Percentiles rank a stretch among this genome's conserved stretches.
Evolutionary conservation across 2,888 invertebrate species (phyloP).

Genomic region (Danaus chrysippus): DNA sequence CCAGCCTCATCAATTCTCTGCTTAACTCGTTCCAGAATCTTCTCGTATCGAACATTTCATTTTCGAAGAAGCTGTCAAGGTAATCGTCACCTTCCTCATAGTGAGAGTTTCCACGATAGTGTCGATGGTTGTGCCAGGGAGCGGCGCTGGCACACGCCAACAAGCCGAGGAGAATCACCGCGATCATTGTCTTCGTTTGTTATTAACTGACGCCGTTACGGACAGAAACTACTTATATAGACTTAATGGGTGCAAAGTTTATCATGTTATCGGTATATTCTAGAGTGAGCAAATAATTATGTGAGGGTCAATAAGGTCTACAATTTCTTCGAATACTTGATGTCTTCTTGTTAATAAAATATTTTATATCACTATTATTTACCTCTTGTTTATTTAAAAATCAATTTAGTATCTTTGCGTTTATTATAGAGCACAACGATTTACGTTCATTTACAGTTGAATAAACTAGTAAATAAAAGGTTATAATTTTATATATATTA

Average conservation of each 20-base stretch:
- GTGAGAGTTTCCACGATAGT: slow-evolving; percentile 26
- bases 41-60: slow-evolving; percentile 52
- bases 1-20: slow-evolving; percentile 48
- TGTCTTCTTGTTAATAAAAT: background rate
- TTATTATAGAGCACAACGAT: too few species aligned
- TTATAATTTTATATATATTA: too few species aligned
- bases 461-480: too few species aligned
- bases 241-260: slow-evolving; percentile 45
- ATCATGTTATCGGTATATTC: slow-evolving; percentile 48
- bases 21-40: slow-evolving; percentile 37
- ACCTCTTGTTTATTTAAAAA: too few species aligned
- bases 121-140: slow-evolving; percentile 37
- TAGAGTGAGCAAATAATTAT: slow-evolving; percentile 38
- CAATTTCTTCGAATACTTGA: background rate
- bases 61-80: slow-evolving; percentile 39
- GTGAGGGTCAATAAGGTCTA: background rate
- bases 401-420: too few species aligned
- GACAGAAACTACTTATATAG: background rate
- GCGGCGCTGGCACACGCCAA: slow-evolving; percentile 52
- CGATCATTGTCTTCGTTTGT: slow-evolving; percentile 42
- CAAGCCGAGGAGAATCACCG: slow-evolving; percentile 42
- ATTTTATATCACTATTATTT: too few species aligned
- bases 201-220: slow-evolving; percentile 16
- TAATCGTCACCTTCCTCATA: slow-evolving; percentile 25
- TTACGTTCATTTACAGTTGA: too few species aligned